Evolutionary conservation across 2,113 vertebrate genomes (phyloP), one percentile per base, ranked within the genome.

Genomic region (Cricetomys ansorgei): DNA sequence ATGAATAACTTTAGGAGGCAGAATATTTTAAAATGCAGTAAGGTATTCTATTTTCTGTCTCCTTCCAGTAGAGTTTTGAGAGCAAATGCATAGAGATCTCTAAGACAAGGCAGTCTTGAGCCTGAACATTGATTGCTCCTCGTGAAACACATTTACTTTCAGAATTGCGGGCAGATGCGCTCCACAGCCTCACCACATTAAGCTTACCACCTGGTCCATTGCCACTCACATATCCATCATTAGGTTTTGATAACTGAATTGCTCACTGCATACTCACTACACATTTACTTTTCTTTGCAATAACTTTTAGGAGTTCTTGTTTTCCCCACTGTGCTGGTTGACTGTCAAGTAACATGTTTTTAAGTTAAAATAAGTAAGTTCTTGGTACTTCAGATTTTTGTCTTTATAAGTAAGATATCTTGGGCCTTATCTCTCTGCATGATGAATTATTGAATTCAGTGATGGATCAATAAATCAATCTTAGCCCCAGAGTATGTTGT

Each of bases 21-120:
- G 65, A 88, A 55, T 85, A 95, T 48, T 94, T 88, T 94, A 88
- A 15, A 92, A 81, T 40, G 0, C 59, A 81, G n/a, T 57, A 91
- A 91, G 16, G 70, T 23, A 55, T n/a, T 15, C 1, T 62, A 43
- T 73, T 48, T 53, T 94, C n/a, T 87, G 2, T 94, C 88, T 87
- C 3, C 4, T 80, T 80, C 5, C 8, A 62, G 34, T 72, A 8
- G 25, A 34, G 53, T 89, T 97, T 92, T 92, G 11, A 69, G 64
- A 89, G 55, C 7, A 21, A 88, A 69, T 64, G 4, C 15, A 73
- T 19, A 55, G 15, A 62, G 43, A 2, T 84, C 34, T 67, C 8
- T 55, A 88, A 80, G 48, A 5, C 17, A 84, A 19, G 13, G 9
- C 45, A 57, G 5, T 50, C 16, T 40, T 65, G 34, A 77, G 64